Evolutionary conservation across 1,140 invertebrate genomes (phyloP), one percentile per base, ranked within the genome.

Genomic region (Oscheius sp.): DNA sequence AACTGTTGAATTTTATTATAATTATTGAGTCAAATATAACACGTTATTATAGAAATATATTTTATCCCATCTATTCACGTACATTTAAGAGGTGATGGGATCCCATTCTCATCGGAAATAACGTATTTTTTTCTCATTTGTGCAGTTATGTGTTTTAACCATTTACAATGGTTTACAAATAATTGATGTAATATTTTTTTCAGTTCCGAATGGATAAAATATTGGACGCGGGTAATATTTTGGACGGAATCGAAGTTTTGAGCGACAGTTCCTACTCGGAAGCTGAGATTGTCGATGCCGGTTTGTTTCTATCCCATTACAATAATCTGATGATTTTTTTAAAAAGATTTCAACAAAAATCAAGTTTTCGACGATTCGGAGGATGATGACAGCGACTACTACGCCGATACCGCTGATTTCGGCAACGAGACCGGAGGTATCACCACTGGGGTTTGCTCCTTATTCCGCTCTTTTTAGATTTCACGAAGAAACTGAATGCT

Each of bases 401-500:
- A 55, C 28, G 23, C 23, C 15, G 28, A 55, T 26, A 23, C 7
- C 7, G 23, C 49, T 23, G 49, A 55, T 55, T 55, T 55, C 23
- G 23, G 7, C 49, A 23, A 55, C 23, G 23, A 20, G 4, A 55
- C 49, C 28, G 49, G 49, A 55, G 49, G 49, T 55, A 13, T 20
- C 7, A 13, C 7, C 28, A 20, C n/a, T n/a, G 42, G 23, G 29
- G 31, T 64, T 68, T 68, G 49, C 70, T 70, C 65, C 1, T 72
- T 1, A 36, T 34, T 10, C 32, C 38, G 2, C 20, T 62, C 59
- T 23, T 64, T 81, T 72, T 55, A 79, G 83, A 85, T 74, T 84
- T 86, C 36, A 86, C 84, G 2, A 86, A 86, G 73, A 83, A 79
- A 46, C 78, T 84, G 13, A 84, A 84, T 73, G 76, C 85, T 7